Evolutionary conservation across 2,797 vertebrate species (phyloP), one percentile per base, ranked within the genome.

Genomic region (Vespertilio murinus): DNA sequence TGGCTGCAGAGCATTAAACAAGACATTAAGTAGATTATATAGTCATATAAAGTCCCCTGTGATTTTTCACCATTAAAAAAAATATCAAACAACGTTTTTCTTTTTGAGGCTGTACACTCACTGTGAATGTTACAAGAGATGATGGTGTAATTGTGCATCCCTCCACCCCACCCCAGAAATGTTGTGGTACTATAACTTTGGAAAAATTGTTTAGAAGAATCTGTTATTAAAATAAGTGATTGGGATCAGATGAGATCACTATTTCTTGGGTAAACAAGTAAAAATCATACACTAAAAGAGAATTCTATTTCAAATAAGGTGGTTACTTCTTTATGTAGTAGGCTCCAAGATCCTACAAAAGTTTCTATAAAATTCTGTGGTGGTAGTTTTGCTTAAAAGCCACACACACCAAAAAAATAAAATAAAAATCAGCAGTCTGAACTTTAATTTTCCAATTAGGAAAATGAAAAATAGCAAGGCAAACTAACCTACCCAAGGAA

Each of bases 61-160:
- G 70, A 92, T 88, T 90, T 94, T 92, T 90, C 95, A 64, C 18
- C 35, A 65, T 74, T n/a, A 81, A 95, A 52, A 73, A 70, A 81
- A 42, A 64, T 10, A 61, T 22, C 10, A 80, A 77, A 64, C 67
- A 56, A 6, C 28, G 82, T 84, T 84, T 86, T 78, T 69, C 49
- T 67, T 94, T 94, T 25, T 33, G 61, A 82, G 59, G 33, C 33
- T 61, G 25, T 25, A 75, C 6, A 78, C 25, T 93, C 89, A 93
- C 71, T 94, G 17, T 67, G 56, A 92, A 82, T 61, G 38, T 83
- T 85, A 82, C 0, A 82, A 65, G 25, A 35, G 4, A 11, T 65
- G 25, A 85, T 30, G 69, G 25, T 86, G 18, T 49, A 94, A 81
- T 42, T 86, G 18, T 54, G 10, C 23, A 67, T 65, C 16, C 75